These are phyloP conservation scores for Mimumesa dahlbomi DNA, from an alignment of 2,888 invertebrate genomes.

Conservation along the genomic window DNA sequence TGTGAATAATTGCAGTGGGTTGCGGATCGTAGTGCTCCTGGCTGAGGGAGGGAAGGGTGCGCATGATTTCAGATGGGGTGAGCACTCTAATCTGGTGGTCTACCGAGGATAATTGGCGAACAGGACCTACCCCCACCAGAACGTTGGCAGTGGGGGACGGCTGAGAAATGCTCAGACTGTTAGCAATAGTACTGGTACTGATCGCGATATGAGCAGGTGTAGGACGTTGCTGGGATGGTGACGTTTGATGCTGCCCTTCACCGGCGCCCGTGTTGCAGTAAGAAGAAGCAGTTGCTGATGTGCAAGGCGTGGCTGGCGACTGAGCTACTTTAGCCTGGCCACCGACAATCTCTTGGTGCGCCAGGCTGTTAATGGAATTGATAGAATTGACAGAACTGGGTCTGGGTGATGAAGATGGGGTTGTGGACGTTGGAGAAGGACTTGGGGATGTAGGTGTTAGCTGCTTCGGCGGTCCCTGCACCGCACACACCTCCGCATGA, in stretches of 20 bases:
- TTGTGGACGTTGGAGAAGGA: slow-evolving; percentile 75
- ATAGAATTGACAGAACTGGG: slow-evolving; percentile 75
- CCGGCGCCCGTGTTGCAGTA: slow-evolving; percentile 72
- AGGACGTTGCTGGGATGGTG: slow-evolving; percentile 73
- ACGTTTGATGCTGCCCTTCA: slow-evolving; percentile 75
- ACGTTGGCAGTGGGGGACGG: slow-evolving; percentile 72
- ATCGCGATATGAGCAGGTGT: slow-evolving; percentile 69
- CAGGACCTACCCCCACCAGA: slow-evolving; percentile 81
- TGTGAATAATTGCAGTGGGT: slow-evolving; percentile 82
- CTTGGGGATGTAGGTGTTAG: slow-evolving; percentile 78
- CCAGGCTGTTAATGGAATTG: slow-evolving; percentile 74
- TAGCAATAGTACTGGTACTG: slow-evolving; percentile 70
- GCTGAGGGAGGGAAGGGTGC: slow-evolving; percentile 92
- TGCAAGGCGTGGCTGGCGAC: slow-evolving; percentile 74
- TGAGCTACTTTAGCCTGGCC: slow-evolving; percentile 74
- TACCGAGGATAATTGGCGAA: slow-evolving; percentile 81
- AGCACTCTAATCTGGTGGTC: slow-evolving; percentile 94
- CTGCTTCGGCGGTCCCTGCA: slow-evolving; percentile 79
- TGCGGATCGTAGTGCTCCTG: slow-evolving; percentile 86
- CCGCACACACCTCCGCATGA: slow-evolving; percentile 80
- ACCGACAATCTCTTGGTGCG: slow-evolving; percentile 71
- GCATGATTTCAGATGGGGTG: slow-evolving; percentile 94
- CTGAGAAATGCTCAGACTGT: slow-evolving; percentile 66
- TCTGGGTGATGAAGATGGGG: slow-evolving; percentile 76
- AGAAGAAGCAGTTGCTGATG: slow-evolving; percentile 70